Base-by-base conservation (phyloP, 2,888 invertebrate genomes). In the Octodonta nipae region DNA sequence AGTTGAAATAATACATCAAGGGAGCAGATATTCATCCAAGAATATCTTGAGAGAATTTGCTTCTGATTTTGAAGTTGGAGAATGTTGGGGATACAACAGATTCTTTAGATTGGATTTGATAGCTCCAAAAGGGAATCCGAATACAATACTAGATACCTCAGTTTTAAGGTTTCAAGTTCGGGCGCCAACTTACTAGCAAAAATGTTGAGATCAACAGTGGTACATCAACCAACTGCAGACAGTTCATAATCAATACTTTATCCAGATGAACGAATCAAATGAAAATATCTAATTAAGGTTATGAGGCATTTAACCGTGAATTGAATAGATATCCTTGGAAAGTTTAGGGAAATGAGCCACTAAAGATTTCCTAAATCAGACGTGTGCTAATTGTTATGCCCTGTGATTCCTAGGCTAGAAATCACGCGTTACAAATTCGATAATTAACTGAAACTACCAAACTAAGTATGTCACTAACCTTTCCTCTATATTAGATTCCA, bases 71-170 rank as follows among this genome's bases (percentile, higher is more conserved):
- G 91, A 91, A 64, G 86, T 91, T 29, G 91, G 89, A 22, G 91
- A 92, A 67, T 92, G 91, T 55, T 92, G 91, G 91, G 91, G 91
- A 1, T 92, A 91, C 64, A 92, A 92, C 58, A 68, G 91, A 32
- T 92, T 92, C 65, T 91, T 89, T 63, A 67, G 89, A 26, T 69
- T 92, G 32, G 91, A 91, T 64, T 67, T 89, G 37, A 68, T 92
- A 32, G 86, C 85, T 22, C 83, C 80, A 45, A 91, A 91, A 64
- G 91, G 91, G 0, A 92, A 89, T 58, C 70, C 89, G 37, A 84
- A 88, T 57, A 75, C 80, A 1, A 77, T 81, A 35, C 70, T 76
- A 11, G 89, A 91, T 55, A 84, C 85, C 1, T 70, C 92, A 15
- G 79, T 87, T 41, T 65, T 91, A 26, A 80, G 82, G 54, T 88